Conservation (phyloP, 2,113 vertebrate genomes). For the Ctenomys sociabilis region DNA sequence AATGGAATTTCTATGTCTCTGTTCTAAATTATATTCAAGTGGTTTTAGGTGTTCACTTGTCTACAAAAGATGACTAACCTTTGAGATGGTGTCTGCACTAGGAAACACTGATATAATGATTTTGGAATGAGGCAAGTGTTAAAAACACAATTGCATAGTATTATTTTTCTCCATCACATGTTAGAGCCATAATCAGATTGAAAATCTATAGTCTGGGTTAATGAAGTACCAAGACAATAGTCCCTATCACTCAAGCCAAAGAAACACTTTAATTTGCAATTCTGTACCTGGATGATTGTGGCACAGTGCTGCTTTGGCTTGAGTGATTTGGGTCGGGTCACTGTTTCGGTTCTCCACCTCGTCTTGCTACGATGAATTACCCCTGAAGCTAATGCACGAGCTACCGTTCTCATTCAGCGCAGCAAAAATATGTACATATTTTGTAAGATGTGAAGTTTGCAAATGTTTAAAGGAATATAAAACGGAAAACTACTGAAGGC, state of each 20-base stretch:
- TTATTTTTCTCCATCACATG: constrained; percentile 73
- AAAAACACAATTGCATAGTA: constrained; percentile 74
- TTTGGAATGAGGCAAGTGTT: constrained; percentile 68
- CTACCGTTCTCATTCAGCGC: constrained; percentile 24
- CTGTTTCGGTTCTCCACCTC: constrained; percentile 62
- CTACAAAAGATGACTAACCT: constrained; percentile 63
- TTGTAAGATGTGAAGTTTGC: constrained; percentile 61
- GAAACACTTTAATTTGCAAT: constrained; percentile 77
- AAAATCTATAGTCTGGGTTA: constrained; percentile 68
- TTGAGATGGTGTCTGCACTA: constrained; percentile 41
- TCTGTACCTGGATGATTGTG: constrained; percentile 67
- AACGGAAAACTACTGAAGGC: constrained; percentile 54
- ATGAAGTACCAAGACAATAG: constrained; percentile 65
- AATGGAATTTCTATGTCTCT: constrained; percentile 28
- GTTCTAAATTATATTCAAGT: constrained; percentile 59
- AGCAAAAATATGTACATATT: constrained; percentile 54
- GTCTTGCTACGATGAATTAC: constrained; percentile 59
- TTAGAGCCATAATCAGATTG: constrained; percentile 75
- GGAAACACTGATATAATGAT: constrained; percentile 45
- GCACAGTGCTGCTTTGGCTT: constrained; percentile 60
- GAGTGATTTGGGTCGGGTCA: constrained; percentile 71
- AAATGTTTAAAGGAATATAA: constrained; percentile 73
- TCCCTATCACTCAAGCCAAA: constrained; percentile 64
- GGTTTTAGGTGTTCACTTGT: constrained; percentile 44
- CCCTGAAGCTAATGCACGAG: constrained; percentile 40